Evolutionary conservation across 2,113 vertebrate species (phyloP).

Genomic region (Pogonocichla stellata): DNA sequence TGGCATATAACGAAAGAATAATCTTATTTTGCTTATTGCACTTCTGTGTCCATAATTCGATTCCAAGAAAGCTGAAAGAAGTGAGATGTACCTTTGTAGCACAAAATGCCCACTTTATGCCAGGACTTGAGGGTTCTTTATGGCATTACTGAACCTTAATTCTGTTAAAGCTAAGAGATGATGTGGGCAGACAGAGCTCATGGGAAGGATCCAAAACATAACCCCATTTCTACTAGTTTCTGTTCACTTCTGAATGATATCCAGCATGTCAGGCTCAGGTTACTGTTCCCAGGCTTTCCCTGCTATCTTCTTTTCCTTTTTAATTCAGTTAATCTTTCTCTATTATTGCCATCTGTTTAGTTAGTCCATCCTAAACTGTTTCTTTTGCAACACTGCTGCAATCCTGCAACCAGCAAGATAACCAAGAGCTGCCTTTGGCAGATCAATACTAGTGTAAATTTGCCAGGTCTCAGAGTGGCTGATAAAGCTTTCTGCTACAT

Average conservation of each 20-base stretch:
- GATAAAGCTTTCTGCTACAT: conserved; percentile 9
- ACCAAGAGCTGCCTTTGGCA: not conserved
- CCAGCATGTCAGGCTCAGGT: not conserved
- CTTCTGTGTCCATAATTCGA: not conserved
- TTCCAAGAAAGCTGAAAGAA: not conserved
- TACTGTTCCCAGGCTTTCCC: not conserved
- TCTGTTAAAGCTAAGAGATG: not conserved
- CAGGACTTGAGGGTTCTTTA: not conserved
- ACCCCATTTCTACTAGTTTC: not conserved
- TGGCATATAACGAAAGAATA: not conserved
- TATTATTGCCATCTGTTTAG: not conserved
- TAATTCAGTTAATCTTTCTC: not conserved
- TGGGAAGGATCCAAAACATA: not conserved
- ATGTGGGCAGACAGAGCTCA: not conserved
- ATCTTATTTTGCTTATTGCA: not conserved
- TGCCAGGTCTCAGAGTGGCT: not conserved
- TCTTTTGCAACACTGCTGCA: not conserved
- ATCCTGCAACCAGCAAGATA: conserved; percentile 1
- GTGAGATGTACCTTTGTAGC: not conserved
- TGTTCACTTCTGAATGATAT: not conserved
- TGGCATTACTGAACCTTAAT: not conserved
- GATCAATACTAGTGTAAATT: not conserved
- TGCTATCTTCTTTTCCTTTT: not conserved
- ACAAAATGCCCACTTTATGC: not conserved
- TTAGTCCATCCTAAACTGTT: not conserved